Evolutionary conservation across 1,140 invertebrate genomes (phyloP).

Genomic region (Reticulitermes speratus): DNA sequence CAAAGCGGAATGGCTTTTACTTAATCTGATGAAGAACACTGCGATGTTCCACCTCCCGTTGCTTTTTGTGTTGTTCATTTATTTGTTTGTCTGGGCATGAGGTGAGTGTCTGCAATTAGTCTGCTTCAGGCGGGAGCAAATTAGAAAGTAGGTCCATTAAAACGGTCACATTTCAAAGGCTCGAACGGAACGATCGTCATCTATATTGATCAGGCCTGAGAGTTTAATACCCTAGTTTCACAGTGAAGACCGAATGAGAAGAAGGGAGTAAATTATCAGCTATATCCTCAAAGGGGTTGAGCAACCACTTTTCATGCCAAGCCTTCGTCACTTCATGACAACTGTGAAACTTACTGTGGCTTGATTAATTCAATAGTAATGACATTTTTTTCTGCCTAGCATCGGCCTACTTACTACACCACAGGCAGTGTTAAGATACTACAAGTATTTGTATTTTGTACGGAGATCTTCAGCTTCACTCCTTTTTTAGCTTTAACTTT

Average conservation of each 20-base stretch:
- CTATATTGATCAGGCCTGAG: background rate
- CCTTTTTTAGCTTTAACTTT: too few relatives aligned
- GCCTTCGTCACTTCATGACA: background rate
- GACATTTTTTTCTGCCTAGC: background rate
- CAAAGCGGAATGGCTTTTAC: background rate
- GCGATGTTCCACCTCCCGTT: background rate
- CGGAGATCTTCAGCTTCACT: too few relatives aligned
- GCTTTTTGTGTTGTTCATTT: background rate
- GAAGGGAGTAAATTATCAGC: background rate
- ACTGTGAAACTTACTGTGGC: background rate
- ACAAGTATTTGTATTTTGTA: too few relatives aligned
- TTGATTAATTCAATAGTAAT: background rate
- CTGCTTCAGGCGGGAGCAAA: background rate
- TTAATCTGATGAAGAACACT: background rate
- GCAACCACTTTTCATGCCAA: background rate
- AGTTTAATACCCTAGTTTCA: background rate
- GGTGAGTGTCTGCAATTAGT: slow-evolving; percentile 8
- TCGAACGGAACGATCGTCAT: background rate
- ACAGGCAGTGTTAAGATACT: too few relatives aligned
- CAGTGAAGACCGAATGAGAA: background rate
- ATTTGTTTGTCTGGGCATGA: background rate
- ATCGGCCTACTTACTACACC: background rate
- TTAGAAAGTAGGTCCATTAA: slow-evolving; percentile 17
- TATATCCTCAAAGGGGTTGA: background rate
- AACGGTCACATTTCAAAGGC: background rate